A percentile compares a stretch with the other conserved stretches of the same genome.
phyloP scores from a whole-genome alignment of 2,797 vertebrate genomes.

The Esox lucius region DNA sequence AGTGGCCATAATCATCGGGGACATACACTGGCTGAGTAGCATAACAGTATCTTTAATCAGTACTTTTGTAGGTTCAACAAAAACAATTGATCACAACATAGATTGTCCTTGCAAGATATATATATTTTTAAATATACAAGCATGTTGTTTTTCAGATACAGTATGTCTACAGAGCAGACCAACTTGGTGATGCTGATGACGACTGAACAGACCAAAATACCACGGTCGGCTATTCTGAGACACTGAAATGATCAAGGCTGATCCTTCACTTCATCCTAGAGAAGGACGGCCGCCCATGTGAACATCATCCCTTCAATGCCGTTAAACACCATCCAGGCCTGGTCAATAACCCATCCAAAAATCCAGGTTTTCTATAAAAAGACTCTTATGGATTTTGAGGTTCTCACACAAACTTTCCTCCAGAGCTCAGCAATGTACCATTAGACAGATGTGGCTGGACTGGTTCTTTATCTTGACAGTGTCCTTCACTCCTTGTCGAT shows the following conservation, averaged over 20 bases:
- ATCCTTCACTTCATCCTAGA: slow-evolving; percentile 37
- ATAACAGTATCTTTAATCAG: slow-evolving; percentile 24
- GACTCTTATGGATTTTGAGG: slow-evolving; percentile 40
- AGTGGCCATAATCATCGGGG: not conserved
- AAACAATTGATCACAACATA: slow-evolving; percentile 12
- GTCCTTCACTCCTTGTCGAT: slow-evolving; percentile 14
- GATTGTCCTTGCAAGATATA: slow-evolving; percentile 23
- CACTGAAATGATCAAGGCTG: slow-evolving; percentile 44
- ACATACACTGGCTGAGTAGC: slow-evolving; percentile 6
- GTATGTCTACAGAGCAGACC: slow-evolving; percentile 32
- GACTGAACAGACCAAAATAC: slow-evolving; percentile 41
- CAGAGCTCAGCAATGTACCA: not conserved
- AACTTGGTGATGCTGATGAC: slow-evolving; percentile 44
- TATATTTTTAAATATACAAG: slow-evolving; percentile 32
- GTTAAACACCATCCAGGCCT: slow-evolving; percentile 29
- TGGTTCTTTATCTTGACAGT: not conserved
- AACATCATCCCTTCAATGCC: slow-evolving; percentile 40
- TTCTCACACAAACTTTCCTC: not conserved
- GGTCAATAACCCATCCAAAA: slow-evolving; percentile 51
- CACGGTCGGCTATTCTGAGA: slow-evolving; percentile 56
- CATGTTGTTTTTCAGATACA: slow-evolving; percentile 36
- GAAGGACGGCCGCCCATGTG: slow-evolving; percentile 43
- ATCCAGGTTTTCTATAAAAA: slow-evolving; percentile 54
- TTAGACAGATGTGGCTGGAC: not conserved
- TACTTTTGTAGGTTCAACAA: not conserved